Base-by-base conservation (phyloP, 2,888 invertebrate genomes). In the Lochmaea crataegi region DNA sequence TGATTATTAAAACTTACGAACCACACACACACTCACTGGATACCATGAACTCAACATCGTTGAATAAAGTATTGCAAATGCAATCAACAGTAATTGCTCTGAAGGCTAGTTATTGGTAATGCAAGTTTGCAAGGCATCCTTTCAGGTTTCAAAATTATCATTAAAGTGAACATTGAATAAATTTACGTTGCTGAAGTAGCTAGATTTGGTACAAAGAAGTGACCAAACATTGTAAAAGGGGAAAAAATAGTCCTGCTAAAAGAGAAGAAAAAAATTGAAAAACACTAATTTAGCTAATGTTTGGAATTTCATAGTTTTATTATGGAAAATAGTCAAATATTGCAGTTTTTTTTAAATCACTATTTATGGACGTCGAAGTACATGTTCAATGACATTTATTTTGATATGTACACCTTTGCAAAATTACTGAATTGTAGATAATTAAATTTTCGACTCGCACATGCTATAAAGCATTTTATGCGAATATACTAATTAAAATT, bases 1-100 rank as follows among this genome's bases (percentile, higher is more conserved):
- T 58, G 45, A n/a, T 32, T 58, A 66, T 56, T 38, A 26, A 65
- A 65, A 67, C 57, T 42, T n/a, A 42, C 66, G 57, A 67, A 41
- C 41, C 57, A 57, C 57, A 38, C 32, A 57, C 42, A 67, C 45
- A 48, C 48, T 42, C 22, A 45, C 48, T 45, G 12, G 14, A 9
- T 16, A 32, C 58, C 42, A 2, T 45, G 32, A 57, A 32, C 32
- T 53, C 32, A 45, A 22, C 42, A 57, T 58, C 58, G 32, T 58
- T 67, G 45, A 48, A 26, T 0, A 58, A 67, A 67, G 41, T 42
- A 45, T 45, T 67, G 32, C 58, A 4, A 67, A 42, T 42, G 57
- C 41, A 41, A 57, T 42, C 10, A 53, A 53, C 53, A 53, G 3
- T 18, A 16, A 53, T 53, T 53, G 7, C 53, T 18, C 4, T 10